phyloP scores from a whole-genome alignment of 1,140 invertebrate species.

The Ips nitidus region DNA sequence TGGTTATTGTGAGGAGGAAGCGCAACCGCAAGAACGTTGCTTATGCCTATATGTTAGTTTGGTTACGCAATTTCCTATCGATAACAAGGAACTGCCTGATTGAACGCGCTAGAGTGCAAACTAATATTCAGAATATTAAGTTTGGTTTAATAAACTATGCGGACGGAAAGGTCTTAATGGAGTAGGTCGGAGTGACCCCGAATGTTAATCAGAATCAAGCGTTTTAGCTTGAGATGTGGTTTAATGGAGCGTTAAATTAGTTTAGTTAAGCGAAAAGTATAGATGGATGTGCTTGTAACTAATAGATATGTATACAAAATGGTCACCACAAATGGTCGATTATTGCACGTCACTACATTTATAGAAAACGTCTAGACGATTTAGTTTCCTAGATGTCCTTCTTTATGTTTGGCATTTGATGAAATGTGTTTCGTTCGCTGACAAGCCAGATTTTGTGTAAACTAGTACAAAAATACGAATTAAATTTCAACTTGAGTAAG shows the following conservation, averaged over 20 bases:
- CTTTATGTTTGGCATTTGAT: no score
- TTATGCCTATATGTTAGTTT: neutral
- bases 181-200: slow-evolving; percentile 22
- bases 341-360: no score
- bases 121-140: slow-evolving; percentile 22
- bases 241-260: slow-evolving; percentile 21
- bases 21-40: no score
- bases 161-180: slow-evolving; percentile 26
- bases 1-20: no score
- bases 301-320: no score
- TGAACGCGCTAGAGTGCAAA: slow-evolving; percentile 13
- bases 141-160: slow-evolving; percentile 27
- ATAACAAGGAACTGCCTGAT: slow-evolving; percentile 12
- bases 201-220: slow-evolving; percentile 25
- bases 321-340: no score
- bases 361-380: no score
- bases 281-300: neutral
- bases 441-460: no score
- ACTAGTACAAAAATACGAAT: no score
- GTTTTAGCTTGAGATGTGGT: slow-evolving; percentile 21
- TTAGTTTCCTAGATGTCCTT: no score
- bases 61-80: slow-evolving; percentile 19
- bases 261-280: slow-evolving; percentile 16
- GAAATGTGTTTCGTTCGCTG: no score
- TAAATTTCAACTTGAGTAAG: no score